These are phyloP conservation scores for Saturnia pavonia DNA, from an alignment of 2,888 invertebrate species.

Conservation along the genomic window DNA sequence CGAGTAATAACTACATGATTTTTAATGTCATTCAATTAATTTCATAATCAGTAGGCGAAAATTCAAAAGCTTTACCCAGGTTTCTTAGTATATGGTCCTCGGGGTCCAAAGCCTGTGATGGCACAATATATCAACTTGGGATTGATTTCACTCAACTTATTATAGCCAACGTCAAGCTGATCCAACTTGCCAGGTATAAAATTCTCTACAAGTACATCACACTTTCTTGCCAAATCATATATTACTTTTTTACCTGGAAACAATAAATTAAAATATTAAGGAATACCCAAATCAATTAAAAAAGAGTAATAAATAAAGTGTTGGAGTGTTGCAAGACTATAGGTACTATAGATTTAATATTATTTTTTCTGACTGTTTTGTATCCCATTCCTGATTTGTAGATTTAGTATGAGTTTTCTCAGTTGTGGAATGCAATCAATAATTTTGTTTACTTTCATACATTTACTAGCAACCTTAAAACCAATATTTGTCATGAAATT, in stretches of 20 bases:
- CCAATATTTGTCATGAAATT: too few species aligned
- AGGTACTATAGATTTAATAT: too few species aligned
- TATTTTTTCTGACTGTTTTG: too few species aligned
- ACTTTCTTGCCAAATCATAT: slow-evolving; percentile 86
- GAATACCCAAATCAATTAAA: background rate
- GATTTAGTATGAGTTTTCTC: too few species aligned
- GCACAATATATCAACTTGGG: slow-evolving; percentile 96
- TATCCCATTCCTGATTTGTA: too few species aligned
- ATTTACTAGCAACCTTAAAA: too few species aligned
- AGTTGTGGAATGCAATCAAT: too few species aligned
- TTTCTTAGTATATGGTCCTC: slow-evolving; percentile 91
- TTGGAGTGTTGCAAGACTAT: too few species aligned
- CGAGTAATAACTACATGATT: background rate
- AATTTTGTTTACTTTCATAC: too few species aligned
- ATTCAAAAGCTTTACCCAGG: slow-evolving; percentile 83
- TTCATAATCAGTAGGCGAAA: background rate
- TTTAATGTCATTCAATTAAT: background rate
- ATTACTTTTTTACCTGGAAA: slow-evolving; percentile 80
- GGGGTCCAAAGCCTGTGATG: slow-evolving; percentile 94
- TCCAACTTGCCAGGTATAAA: slow-evolving; percentile 95
- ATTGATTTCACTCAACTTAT: slow-evolving; percentile 84
- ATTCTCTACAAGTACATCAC: slow-evolving; percentile 96
- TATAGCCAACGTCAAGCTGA: slow-evolving; percentile 89
- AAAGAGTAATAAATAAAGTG: background rate
- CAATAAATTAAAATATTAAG: background rate